Evolutionary conservation across 2,797 vertebrate genomes (phyloP), one percentile per base, ranked within the genome.

Genomic region (Kryptolebias ocellatus): DNA sequence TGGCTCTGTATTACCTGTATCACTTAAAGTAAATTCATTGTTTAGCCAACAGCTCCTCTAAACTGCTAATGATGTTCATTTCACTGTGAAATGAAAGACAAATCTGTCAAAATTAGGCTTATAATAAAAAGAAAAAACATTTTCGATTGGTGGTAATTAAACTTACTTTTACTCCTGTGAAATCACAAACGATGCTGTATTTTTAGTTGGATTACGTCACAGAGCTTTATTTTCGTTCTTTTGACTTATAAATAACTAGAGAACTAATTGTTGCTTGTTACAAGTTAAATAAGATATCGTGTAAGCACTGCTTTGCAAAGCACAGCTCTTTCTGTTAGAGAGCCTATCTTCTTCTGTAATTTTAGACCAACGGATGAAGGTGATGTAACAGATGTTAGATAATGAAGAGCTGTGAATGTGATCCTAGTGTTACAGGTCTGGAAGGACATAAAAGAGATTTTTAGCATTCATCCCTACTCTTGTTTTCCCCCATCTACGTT

Each of bases 401-500:
- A 5, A 61, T 34, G 59, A 31, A 60, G 16, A 79, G 29, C 17
- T 29, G 24, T 59, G 11, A 15, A 31, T 14, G 1, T n/a, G 4
- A 44, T 60, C 29, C 27, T 49, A 18, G 44, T 46, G 15, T 65
- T 54, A 12, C 3, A 27, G 42, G 31, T 53, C 44, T n/a, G 45
- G 7, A 64, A 64, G n/a, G 27, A 14, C 24, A 70, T 20, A 27
- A 12, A 50, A 52, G 17, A 45, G 5, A 20, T 17, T 58, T 75
- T 65, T 27, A 15, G 8, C 44, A 45, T 37, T 54, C 24, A 31
- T 45, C 6, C 31, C 58, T 1, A 24, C 18, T 49, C 18, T 47
- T 68, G 31, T 29, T 67, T 64, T 44, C 39, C 53, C 20, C 49
- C 47, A 1, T 57, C 28, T 50, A 53, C 51, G 70, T 70, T 67